Percentiles rank a stretch among this genome's conserved stretches.
phyloP scores from a whole-genome alignment of 2,797 vertebrate species.

The Anniella stebbinsi region DNA sequence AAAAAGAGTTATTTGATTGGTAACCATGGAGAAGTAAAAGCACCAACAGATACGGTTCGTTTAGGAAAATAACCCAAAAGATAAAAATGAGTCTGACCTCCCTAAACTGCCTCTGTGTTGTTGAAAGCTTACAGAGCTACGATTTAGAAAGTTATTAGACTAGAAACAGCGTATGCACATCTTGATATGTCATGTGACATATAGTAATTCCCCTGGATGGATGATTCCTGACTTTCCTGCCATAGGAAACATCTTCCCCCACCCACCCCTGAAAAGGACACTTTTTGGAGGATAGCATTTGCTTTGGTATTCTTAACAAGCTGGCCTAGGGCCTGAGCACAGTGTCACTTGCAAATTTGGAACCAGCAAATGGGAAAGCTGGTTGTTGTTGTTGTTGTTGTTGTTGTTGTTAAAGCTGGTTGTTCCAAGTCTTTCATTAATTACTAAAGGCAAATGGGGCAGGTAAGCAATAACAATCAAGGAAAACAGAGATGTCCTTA shows the following conservation, averaged over 20 bases:
- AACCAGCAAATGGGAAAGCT: neutral
- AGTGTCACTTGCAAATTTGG: neutral
- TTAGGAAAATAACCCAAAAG: neutral
- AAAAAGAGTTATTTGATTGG: neutral
- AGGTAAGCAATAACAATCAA: neutral
- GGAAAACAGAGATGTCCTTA: neutral
- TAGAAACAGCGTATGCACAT: neutral
- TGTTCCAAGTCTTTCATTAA: neutral
- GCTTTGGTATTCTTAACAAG: neutral
- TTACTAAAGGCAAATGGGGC: neutral
- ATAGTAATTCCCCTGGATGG: neutral
- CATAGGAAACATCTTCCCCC: neutral
- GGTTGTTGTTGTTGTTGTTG: too few species aligned
- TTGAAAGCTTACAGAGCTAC: neutral
- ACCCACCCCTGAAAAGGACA: neutral
- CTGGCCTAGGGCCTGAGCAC: neutral
- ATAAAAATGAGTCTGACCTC: neutral
- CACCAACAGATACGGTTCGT: too few species aligned
- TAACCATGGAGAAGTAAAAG: neutral
- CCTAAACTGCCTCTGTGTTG: neutral
- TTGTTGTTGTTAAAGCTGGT: neutral
- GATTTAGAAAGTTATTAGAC: neutral
- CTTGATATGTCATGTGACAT: neutral
- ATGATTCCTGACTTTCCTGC: neutral
- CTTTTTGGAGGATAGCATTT: neutral